Base-by-base conservation (phyloP, 2,797 vertebrate species). In the Antennarius maculatus region DNA sequence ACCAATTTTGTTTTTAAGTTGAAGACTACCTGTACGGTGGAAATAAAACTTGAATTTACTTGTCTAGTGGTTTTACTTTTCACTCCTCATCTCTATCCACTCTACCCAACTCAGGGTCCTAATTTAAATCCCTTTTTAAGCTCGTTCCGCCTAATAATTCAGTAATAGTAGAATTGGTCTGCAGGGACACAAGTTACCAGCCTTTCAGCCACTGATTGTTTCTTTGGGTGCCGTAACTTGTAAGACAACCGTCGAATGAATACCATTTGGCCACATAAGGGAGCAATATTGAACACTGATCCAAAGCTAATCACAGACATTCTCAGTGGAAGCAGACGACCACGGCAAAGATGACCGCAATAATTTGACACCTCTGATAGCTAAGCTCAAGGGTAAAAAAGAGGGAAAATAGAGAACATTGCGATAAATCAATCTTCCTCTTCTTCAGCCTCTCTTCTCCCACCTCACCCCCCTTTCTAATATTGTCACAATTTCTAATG, bases 141-240 rank as follows among this genome's bases (percentile, higher is more conserved):
- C 50, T 31, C 58, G 47, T 57, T 39, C 37, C 8, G 39, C 71
- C 79, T 85, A 89, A 89, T 84, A 86, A 84, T 76, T 79, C 71
- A 77, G 80, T 90, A 87, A 89, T 86, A 63, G 80, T 56, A 67
- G 61, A 81, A 77, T 72, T 83, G 81, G 78, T 83, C 84, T 86
- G 56, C 57, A 54, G 74, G 79, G 80, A 81, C 80, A 74, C 34
- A 15, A 83, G 86, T 77, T 76, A 79, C 84, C 77, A 82, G 79
- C 72, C 84, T 86, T 85, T 83, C 86, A 71, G 61, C 61, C 77
- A 85, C 74, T 91, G 91, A 91, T 91, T 90, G 88, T 91, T 90
- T 89, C 76, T 88, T 23, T 79, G 74, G 84, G 71, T 84, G 73
- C 79, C 48, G 64, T 84, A 86, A 83, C 79, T 84, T 84, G 69